Percentiles rank a stretch among this genome's conserved stretches.
Conservation (phyloP, 2,113 vertebrate species). For the Poeciliopsis retropinna region DNA sequence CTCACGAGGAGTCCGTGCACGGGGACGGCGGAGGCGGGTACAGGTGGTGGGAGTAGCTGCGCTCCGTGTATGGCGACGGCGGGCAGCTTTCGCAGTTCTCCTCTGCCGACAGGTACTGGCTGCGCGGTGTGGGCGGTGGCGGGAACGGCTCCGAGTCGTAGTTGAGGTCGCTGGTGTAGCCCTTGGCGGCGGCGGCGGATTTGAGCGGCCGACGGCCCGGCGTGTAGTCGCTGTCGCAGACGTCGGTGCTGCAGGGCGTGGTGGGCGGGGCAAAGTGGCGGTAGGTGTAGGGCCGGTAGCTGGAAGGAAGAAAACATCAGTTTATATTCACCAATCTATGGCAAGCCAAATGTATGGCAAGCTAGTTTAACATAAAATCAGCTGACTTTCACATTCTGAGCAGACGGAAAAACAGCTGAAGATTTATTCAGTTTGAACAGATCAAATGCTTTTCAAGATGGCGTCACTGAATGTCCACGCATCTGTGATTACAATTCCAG, state of each 20-base stretch:
- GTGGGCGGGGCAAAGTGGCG: conserved; percentile 96
- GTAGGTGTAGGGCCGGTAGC: conserved; percentile 95
- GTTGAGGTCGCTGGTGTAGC: conserved; percentile 95
- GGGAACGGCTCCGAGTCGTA: conserved; percentile 98
- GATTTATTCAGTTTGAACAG: too few species aligned
- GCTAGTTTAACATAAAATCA: too few species aligned
- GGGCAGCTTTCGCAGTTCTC: conserved; percentile 99
- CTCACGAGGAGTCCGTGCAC: conserved; percentile 97
- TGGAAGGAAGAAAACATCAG: conserved; percentile 36
- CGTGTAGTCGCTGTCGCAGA: conserved; percentile 96
- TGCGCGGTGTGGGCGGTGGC: conserved; percentile 92
- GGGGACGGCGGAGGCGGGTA: conserved; percentile 95
- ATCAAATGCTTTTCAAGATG: too few species aligned
- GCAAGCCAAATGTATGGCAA: too few species aligned
- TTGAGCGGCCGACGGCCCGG: conserved; percentile 85
- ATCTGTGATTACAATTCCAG: too few species aligned
- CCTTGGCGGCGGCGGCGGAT: conserved; percentile 80
- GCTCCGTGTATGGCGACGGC: conserved; percentile 93
- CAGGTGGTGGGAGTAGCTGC: conserved; percentile 96
- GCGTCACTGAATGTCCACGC: too few species aligned
- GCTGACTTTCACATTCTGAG: too few species aligned
- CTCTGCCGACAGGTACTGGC: conserved; percentile 96
- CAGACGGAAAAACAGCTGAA: too few species aligned
- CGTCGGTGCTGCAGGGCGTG: conserved; percentile 96
- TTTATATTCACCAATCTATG: neutral